Evolutionary conservation across 2,888 invertebrate species (phyloP).

Genomic region (Drosophila mimica): DNA sequence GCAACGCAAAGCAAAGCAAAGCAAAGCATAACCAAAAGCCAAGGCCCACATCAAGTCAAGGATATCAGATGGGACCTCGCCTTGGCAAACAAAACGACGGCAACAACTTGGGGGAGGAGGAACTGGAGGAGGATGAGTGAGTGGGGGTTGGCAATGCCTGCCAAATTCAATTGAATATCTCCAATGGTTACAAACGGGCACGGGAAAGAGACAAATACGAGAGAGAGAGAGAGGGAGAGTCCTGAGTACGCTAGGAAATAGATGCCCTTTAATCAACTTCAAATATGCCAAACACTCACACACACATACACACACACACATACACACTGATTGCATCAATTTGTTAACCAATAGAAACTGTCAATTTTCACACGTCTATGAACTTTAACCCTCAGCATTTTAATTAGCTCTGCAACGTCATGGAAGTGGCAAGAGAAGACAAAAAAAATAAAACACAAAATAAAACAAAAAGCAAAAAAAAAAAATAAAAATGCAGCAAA

Average conservation of each 20-base stretch:
- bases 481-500: conserved; percentile 8
- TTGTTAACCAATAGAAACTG: conserved; percentile 40
- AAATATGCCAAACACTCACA: background rate
- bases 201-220: background rate
- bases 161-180: conserved; percentile 5
- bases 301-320: too few relatives aligned
- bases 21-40: conserved; percentile 8
- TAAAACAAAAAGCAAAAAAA: conserved; percentile 5
- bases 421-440: background rate
- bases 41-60: conserved; percentile 55
- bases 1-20: background rate
- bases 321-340: conserved; percentile 14
- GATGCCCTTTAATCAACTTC: background rate
- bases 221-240: background rate
- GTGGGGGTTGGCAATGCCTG: background rate
- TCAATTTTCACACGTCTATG: conserved; percentile 44
- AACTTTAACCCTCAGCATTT: conserved; percentile 50
- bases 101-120: conserved; percentile 15
- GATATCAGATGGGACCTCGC: conserved; percentile 48
- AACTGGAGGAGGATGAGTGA: too few relatives aligned
- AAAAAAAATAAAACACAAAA: background rate
- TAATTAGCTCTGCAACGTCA: conserved; percentile 41
- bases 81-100: conserved; percentile 31
- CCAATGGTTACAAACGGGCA: background rate
- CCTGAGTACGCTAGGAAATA: background rate